Evolutionary conservation across 2,797 vertebrate genomes (phyloP).

Genomic region (Astyanax mexicanus): DNA sequence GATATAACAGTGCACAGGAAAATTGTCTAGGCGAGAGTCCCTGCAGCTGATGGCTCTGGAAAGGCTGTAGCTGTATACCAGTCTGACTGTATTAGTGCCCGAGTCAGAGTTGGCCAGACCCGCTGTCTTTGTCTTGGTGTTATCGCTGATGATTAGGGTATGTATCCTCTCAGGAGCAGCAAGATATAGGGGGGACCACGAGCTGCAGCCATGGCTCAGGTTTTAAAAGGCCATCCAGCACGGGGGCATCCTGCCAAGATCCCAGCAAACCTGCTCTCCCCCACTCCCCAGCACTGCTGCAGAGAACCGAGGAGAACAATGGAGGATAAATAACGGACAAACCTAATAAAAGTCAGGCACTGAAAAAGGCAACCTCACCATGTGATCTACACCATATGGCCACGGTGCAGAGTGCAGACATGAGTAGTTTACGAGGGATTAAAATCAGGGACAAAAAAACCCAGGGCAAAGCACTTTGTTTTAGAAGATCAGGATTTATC

Average conservation of each 20-base stretch:
- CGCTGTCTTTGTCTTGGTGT: conserved; percentile 19
- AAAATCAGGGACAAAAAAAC: conserved; percentile 10
- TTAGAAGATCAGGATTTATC: background rate
- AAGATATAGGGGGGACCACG: conserved; percentile 8
- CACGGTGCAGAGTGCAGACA: conserved; percentile 20
- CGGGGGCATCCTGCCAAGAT: conserved; percentile 61
- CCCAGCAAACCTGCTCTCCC: conserved; percentile 61
- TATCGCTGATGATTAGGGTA: conserved; percentile 20
- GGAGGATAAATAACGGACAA: conserved; percentile 58
- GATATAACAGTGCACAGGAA: background rate
- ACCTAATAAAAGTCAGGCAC: conserved; percentile 58
- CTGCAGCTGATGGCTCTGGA: background rate
- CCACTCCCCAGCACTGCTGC: conserved; percentile 35
- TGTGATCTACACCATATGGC: conserved; percentile 53
- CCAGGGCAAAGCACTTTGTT: background rate
- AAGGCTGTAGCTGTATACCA: background rate
- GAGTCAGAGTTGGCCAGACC: background rate
- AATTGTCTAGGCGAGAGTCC: background rate
- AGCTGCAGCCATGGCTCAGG: conserved; percentile 33
- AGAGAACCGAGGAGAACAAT: conserved; percentile 54
- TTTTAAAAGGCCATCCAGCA: conserved; percentile 37
- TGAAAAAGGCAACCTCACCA: conserved; percentile 47
- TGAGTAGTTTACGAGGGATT: conserved; percentile 43
- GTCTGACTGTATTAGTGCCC: background rate
- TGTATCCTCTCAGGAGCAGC: conserved; percentile 11